Base-by-base conservation (phyloP, 2,888 invertebrate species). In the Chymomyza procnemis region DNA sequence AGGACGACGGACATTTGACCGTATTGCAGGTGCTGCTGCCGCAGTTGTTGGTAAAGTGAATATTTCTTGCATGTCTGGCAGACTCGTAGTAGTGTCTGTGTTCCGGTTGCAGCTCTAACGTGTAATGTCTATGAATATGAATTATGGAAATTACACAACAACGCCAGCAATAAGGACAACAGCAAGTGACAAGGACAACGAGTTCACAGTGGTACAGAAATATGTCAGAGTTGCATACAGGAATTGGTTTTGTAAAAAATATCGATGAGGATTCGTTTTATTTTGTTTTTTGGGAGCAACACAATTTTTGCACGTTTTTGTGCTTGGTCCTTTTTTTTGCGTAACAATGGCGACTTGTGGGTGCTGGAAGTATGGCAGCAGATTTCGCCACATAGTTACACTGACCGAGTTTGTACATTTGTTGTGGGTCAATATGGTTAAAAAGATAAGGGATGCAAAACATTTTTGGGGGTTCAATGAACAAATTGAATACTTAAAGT, bases 61-160 rank as follows among this genome's bases (percentile, higher is more conserved):
- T 26, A 41, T 50, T 64, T 66, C 64, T 66, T 73, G 69, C 69
- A 72, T 66, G 73, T 59, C 74, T 64, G 19, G 26, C 26, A 50
- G 2, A 3, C 6, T 19, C 6, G 9, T 22, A n/a, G 9, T 22
- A n/a, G 62, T 19, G 12, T 41, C 21, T 19, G 55, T 19, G 55
- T 57, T 19, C 30, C 50, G 72, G 66, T 50, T 72, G 73, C 69
- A 78, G 76, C 71, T 72, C 30, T 56, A 30, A 60, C 63, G 71
- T 79, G 77, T 80, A 81, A 88, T 87, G 87, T 87, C 79, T 84
- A 88, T 88, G 88, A 87, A 88, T 88, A 88, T 88, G 88, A 88
- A 88, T 84, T 84, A 86, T 83, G 78, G 80, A 87, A 76, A 76
- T 63, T 69, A 61, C 79, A 77, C 66, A 78, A 69, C 68, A 54